These are phyloP conservation scores for Heptranchias perlo DNA, from an alignment of 2,113 vertebrate species.

Conservation along the genomic window DNA sequence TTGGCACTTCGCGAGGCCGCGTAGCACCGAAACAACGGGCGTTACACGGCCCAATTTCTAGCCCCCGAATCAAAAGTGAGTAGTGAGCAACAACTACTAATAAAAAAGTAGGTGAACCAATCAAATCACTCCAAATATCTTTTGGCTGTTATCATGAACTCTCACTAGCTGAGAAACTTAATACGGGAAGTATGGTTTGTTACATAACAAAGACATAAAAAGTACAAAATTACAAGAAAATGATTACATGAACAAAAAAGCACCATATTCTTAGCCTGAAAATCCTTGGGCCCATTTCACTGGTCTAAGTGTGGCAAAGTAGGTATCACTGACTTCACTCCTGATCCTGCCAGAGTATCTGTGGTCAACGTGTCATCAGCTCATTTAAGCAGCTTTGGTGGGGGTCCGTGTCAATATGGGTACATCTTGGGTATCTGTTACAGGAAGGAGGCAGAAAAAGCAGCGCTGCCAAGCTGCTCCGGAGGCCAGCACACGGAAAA, in stretches of 20 bases:
- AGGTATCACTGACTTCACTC: neutral
- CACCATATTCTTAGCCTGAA: neutral
- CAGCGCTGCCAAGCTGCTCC: neutral
- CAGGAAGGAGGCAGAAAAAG: neutral
- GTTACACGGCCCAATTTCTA: too few relatives aligned
- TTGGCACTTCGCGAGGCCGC: too few relatives aligned
- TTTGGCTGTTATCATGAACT: neutral
- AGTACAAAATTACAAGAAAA: neutral
- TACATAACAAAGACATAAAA: neutral
- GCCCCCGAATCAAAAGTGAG: too few relatives aligned
- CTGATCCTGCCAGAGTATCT: neutral
- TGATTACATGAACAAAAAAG: neutral
- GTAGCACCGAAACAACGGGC: too few relatives aligned
- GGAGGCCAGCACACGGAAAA: neutral
- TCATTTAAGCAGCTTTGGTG: neutral
- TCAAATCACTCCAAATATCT: neutral
- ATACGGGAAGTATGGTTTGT: neutral
- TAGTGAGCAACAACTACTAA: neutral
- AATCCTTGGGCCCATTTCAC: neutral
- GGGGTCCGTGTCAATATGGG: neutral
- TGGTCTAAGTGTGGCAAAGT: neutral
- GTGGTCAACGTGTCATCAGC: neutral
- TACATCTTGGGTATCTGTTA: neutral
- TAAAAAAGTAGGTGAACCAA: neutral
- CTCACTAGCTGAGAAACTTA: neutral